Evolutionary conservation across 1,140 invertebrate species (phyloP).

Genomic region (Caenorhabditis remanei): DNA sequence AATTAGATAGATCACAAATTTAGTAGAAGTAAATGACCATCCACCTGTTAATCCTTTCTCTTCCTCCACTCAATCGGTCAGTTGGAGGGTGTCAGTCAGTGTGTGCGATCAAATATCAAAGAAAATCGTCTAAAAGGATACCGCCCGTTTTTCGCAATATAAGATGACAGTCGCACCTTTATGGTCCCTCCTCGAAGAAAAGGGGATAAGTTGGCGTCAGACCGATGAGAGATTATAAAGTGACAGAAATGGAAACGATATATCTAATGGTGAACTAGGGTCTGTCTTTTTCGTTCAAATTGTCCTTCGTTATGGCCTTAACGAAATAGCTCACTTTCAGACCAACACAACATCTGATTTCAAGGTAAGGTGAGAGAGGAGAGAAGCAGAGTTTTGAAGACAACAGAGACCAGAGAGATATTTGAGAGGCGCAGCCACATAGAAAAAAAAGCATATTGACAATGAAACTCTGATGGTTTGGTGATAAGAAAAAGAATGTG

Average conservation of each 20-base stretch:
- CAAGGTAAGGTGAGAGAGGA: no score
- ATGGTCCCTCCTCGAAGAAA: not conserved
- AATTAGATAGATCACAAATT: no score
- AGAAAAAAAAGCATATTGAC: no score
- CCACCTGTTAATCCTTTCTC: constrained; percentile 34
- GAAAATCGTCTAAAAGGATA: not conserved
- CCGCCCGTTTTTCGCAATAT: not conserved
- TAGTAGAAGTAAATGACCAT: not conserved
- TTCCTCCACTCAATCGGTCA: not conserved
- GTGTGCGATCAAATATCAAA: constrained; percentile 1
- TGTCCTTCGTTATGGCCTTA: no score
- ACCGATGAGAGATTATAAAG: not conserved
- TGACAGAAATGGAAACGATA: not conserved
- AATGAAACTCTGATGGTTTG: not conserved
- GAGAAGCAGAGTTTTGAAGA: not conserved
- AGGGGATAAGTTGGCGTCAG: not conserved
- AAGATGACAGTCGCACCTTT: constrained; percentile 2
- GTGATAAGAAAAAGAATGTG: constrained; percentile 2
- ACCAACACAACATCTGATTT: no score
- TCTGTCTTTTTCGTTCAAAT: no score
- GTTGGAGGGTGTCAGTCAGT: not conserved
- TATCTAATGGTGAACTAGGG: no score
- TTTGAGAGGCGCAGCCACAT: not conserved
- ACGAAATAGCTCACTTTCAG: no score
- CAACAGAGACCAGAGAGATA: not conserved